phyloP scores from a whole-genome alignment of 2,113 vertebrate genomes.

The Gorsachius goisagi region DNA sequence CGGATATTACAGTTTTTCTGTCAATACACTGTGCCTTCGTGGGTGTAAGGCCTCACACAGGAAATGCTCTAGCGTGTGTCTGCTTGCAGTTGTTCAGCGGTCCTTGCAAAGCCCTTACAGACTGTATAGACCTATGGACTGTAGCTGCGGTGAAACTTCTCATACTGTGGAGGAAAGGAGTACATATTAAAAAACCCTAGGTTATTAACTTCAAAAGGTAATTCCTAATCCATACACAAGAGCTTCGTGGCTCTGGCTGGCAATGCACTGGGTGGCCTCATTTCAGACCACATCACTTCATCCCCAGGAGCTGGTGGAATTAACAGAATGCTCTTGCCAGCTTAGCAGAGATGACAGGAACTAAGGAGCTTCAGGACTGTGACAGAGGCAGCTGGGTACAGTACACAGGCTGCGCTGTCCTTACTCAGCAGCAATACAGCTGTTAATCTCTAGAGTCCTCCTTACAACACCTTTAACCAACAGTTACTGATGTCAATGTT shows the following conservation, averaged over 20 bases:
- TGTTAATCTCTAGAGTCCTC: neutral
- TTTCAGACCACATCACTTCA: neutral
- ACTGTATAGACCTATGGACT: fast-evolving
- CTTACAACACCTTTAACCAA: neutral
- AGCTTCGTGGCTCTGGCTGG: neutral
- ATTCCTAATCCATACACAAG: neutral
- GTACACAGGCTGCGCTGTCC: neutral
- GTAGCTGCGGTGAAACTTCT: neutral
- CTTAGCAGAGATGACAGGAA: neutral
- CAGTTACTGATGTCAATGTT: neutral
- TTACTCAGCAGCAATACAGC: neutral
- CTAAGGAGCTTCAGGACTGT: neutral
- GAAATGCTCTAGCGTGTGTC: neutral
- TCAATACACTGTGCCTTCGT: fast-evolving
- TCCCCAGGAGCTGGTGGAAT: neutral
- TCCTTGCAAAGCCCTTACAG: neutral
- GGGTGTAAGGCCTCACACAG: neutral
- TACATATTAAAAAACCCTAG: neutral
- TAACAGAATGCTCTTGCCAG: neutral
- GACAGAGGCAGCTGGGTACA: neutral
- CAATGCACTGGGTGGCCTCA: neutral
- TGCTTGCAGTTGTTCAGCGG: neutral
- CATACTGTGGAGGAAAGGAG: fast-evolving
- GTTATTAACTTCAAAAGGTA: neutral
- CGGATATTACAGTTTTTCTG: neutral